Conservation (phyloP, 2,888 invertebrate genomes). For the Dolomedes plantarius region DNA sequence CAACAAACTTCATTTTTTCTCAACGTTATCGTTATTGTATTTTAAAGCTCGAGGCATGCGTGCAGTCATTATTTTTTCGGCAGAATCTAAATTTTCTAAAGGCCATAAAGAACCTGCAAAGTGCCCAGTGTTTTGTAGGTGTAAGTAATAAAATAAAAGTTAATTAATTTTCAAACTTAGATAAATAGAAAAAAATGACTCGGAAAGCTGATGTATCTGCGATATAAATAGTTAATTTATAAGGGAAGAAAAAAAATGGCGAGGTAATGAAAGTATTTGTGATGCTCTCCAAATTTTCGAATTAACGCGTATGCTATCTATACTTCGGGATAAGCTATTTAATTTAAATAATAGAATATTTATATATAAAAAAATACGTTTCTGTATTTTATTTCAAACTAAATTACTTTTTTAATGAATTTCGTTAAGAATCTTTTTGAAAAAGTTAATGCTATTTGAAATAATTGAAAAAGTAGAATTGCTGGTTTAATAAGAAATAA, state of each 20-base stretch:
- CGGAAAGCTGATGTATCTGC: background rate
- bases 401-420: constrained; percentile 6
- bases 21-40: constrained; percentile 19
- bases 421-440: background rate
- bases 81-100: constrained; percentile 37
- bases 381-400: constrained; percentile 2
- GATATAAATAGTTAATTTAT: constrained; percentile 7
- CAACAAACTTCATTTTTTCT: constrained; percentile 22
- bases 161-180: constrained; percentile 46
- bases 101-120: constrained; percentile 31
- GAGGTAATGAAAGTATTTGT: background rate
- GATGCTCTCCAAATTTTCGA: background rate
- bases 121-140: constrained; percentile 45
- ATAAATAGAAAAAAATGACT: constrained; percentile 3
- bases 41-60: constrained; percentile 1
- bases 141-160: constrained; percentile 72
- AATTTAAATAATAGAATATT: constrained; percentile 8
- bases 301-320: constrained; percentile 10
- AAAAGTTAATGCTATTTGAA: background rate
- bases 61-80: background rate
- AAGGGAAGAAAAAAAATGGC: background rate
- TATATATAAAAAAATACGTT: background rate
- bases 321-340: background rate
- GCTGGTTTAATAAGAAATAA: background rate
- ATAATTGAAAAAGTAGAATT: background rate